These are phyloP conservation scores for Scotopteryx bipunctaria DNA, from an alignment of 2,888 invertebrate species.

Conservation along the genomic window DNA sequence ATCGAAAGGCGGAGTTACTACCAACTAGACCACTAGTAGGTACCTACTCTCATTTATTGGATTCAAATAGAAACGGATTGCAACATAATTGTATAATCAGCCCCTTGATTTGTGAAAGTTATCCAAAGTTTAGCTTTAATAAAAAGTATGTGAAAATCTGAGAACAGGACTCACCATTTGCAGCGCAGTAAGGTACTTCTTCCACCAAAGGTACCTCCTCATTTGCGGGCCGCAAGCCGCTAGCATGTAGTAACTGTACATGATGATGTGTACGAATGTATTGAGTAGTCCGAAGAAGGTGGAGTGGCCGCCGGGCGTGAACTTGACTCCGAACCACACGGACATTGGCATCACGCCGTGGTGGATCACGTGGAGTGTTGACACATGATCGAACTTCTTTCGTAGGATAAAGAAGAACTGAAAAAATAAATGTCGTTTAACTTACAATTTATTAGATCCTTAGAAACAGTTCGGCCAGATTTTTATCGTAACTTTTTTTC, in stretches of 20 bases:
- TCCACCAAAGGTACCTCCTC: conserved; percentile 97
- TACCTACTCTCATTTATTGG: too few species aligned
- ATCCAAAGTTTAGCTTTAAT: too few species aligned
- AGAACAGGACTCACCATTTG: conserved; percentile 88
- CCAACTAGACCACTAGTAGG: too few species aligned
- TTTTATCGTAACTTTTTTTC: too few species aligned
- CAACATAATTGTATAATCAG: too few species aligned
- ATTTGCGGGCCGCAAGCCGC: conserved; percentile 94
- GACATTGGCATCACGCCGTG: conserved; percentile 99
- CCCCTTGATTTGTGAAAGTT: too few species aligned
- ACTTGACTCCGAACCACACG: conserved; percentile 98
- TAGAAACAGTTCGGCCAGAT: too few species aligned
- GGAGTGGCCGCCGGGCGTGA: conserved; percentile 97
- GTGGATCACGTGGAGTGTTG: conserved; percentile 97
- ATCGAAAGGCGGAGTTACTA: too few species aligned
- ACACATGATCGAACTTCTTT: conserved; percentile 97
- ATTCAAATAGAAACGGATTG: too few species aligned
- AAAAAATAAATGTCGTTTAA: too few species aligned
- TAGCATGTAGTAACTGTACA: conserved; percentile 97
- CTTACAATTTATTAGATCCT: too few species aligned
- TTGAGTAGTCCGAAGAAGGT: conserved; percentile 98
- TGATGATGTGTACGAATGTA: conserved; percentile 98
- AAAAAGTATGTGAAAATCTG: too few species aligned
- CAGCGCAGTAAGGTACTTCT: conserved; percentile 94
- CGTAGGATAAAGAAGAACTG: conserved; percentile 97